Conservation (phyloP, 2,113 vertebrate genomes). For the Corydoras maculifer region DNA sequence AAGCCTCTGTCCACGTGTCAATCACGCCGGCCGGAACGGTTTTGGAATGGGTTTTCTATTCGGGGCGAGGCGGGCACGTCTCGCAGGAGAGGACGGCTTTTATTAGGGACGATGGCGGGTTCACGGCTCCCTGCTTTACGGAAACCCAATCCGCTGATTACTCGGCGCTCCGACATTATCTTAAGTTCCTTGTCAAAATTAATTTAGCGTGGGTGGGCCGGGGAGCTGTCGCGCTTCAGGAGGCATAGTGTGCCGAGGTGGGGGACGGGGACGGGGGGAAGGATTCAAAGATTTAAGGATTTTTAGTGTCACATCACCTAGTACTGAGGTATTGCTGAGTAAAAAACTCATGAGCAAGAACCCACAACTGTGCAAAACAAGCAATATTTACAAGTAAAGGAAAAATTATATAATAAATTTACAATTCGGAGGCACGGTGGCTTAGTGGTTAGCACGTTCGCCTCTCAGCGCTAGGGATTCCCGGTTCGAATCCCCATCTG, state of each 20-base stretch:
- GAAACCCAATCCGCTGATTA: conserved; percentile 70
- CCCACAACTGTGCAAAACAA: too few relatives aligned
- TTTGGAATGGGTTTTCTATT: conserved; percentile 25
- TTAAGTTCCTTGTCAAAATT: conserved; percentile 74
- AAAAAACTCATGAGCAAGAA: too few relatives aligned
- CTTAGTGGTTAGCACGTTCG: too few relatives aligned
- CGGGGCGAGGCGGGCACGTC: conserved; percentile 22
- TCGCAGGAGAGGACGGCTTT: conserved; percentile 48
- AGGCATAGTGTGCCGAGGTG: conserved; percentile 50
- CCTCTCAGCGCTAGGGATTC: too few relatives aligned
- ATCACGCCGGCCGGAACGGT: conserved; percentile 27
- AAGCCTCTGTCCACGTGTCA: conserved; percentile 33
- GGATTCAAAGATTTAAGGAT: conserved; percentile 29
- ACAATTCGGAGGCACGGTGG: too few relatives aligned
- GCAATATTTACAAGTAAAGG: too few relatives aligned
- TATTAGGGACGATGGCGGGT: conserved; percentile 71
- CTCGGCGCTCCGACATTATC: conserved; percentile 67
- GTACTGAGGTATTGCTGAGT: too few relatives aligned
- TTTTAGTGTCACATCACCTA: too few relatives aligned
- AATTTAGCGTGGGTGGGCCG: conserved; percentile 66
- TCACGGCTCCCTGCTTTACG: conserved; percentile 69
- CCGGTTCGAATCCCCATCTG: too few relatives aligned
- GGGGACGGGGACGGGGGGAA: conserved; percentile 16
- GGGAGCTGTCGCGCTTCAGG: conserved; percentile 58
- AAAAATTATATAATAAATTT: too few relatives aligned